phyloP scores from a whole-genome alignment of 2,797 vertebrate species.

The Takifugu rubripes region DNA sequence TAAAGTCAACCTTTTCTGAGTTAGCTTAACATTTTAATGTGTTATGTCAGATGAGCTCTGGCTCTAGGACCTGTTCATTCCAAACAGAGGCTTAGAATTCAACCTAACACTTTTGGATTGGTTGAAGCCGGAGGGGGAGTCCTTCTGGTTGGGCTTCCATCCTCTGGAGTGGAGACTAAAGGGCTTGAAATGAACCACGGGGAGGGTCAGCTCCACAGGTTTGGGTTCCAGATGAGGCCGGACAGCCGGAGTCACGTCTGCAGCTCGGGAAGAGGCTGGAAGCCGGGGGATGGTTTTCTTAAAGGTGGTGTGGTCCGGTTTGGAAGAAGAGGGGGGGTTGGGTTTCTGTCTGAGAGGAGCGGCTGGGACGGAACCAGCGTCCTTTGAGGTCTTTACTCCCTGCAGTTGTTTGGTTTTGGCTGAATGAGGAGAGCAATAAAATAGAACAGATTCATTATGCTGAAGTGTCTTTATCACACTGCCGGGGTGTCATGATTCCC shows the following conservation, averaged over 20 bases:
- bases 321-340: constrained; percentile 5
- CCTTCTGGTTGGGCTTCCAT: constrained; percentile 19
- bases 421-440: constrained; percentile 28
- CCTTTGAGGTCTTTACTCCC: constrained; percentile 19
- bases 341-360: too few relatives aligned
- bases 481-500: too few relatives aligned
- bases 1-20: too few relatives aligned
- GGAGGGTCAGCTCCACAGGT: constrained; percentile 69
- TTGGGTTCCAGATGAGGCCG: constrained; percentile 55
- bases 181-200: constrained; percentile 62
- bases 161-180: constrained; percentile 5
- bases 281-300: background rate
- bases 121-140: background rate
- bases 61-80: background rate
- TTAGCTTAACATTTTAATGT: constrained; percentile 1
- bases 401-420: constrained; percentile 37
- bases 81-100: constrained; percentile 59
- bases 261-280: background rate
- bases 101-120: constrained; percentile 6
- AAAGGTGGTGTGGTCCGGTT: constrained; percentile 4
- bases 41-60: constrained; percentile 10
- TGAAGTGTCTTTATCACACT: too few relatives aligned
- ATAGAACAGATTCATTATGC: background rate
- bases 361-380: background rate
- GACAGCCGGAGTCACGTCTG: background rate